Base-by-base conservation (phyloP, 1,140 invertebrate genomes). In the Hylaeus volcanicus region DNA sequence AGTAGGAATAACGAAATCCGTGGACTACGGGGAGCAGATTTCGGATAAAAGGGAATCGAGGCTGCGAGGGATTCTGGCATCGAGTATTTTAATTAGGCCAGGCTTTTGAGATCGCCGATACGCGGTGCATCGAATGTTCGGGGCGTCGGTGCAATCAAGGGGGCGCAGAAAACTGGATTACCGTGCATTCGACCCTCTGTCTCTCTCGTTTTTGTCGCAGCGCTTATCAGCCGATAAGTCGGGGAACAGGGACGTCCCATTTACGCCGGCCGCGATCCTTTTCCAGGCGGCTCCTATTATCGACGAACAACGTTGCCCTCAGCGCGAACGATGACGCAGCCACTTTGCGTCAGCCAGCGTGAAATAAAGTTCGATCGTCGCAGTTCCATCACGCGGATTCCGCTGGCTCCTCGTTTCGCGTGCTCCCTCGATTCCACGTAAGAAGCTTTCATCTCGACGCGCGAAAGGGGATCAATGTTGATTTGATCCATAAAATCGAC, bases 31-130 rank as follows among this genome's bases (percentile, higher is more conserved):
- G n/a, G 63, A 26, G 48, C n/a, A 58, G 63, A 51, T 79, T 73
- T 64, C 70, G 71, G 60, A 56, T 79, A 73, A 73, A 26, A 74
- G 43, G 55, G 64, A 81, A 51, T 51, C 65, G 15, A 14, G 60
- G 39, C 53, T 60, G 43, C 43, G 39, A 58, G 56, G n/a, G 39
- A 26, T 48, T 8, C 56, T 9, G 39, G 65, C 56, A 55, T 15
- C 26, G 68, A 66, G 80, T 66, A 82, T 82, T 81, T 77, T 82
- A 82, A 82, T 82, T 82, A 82, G 80, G 65, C 61, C 65, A 61
- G 74, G 68, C 68, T 79, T 81, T 74, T 64, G 79, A 75, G 73
- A 75, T 74, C n/a, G 64, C 15, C 73, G 73, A 80, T 80, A 75
- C 14, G 64, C 58, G 39, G 51, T 12, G 58, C 48, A 72, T 60